phyloP scores from a whole-genome alignment of 2,113 vertebrate genomes.

The Dipodomys ordii region DNA sequence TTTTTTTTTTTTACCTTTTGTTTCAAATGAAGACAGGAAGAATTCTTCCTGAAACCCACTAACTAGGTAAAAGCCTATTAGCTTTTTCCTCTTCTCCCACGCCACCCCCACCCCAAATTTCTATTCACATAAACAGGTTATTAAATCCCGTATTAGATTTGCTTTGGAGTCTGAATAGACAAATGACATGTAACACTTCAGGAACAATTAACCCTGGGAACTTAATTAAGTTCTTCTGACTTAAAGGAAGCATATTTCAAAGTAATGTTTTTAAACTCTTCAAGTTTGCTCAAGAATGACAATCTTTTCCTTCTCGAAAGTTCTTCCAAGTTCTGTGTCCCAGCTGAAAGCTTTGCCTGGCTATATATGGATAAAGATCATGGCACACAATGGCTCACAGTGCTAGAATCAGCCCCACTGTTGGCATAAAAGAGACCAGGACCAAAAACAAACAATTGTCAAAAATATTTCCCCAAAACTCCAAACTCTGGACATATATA shows the following conservation, averaged over 20 bases:
- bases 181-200: constrained; percentile 84
- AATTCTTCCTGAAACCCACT: constrained; percentile 79
- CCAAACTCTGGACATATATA: background rate
- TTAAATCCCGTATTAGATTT: constrained; percentile 81
- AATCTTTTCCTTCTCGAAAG: constrained; percentile 45
- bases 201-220: constrained; percentile 84
- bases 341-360: constrained; percentile 57
- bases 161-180: constrained; percentile 81
- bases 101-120: constrained; percentile 79
- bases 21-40: constrained; percentile 85
- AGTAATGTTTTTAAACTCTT: constrained; percentile 79
- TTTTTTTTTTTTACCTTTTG: constrained; percentile 82
- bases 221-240: constrained; percentile 85
- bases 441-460: constrained; percentile 19
- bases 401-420: constrained; percentile 12
- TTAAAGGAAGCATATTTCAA: constrained; percentile 83
- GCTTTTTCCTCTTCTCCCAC: constrained; percentile 78
- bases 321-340: constrained; percentile 51
- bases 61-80: constrained; percentile 85
- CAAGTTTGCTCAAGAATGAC: constrained; percentile 74
- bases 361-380: constrained; percentile 72
- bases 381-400: background rate
- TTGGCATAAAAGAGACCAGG: background rate
- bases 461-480: constrained; percentile 22
- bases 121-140: constrained; percentile 83